Base-by-base conservation (phyloP, 1,140 invertebrate species). In the Procambarus clarkii region DNA sequence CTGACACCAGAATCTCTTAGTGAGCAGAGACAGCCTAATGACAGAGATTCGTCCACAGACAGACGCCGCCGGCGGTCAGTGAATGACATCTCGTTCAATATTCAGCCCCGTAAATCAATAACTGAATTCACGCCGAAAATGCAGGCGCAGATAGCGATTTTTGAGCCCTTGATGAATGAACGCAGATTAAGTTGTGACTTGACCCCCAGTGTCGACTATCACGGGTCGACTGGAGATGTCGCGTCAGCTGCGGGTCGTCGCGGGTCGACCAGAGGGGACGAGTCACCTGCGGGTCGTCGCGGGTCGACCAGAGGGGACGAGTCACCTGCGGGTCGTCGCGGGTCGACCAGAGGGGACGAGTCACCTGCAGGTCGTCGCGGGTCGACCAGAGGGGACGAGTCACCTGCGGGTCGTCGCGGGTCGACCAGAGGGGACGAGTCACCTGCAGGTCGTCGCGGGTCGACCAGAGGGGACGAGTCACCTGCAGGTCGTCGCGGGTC, bases 31-130 rank as follows among this genome's bases (percentile, higher is more conserved):
- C 50, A 54, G 4, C 8, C 8, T 8, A 8, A 9, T 8, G 8
- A 13, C 1, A 15, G 45, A 13, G 24, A 46, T 24, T 34, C 74
- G 8, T 11, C 78, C n/a, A 9, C 48, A 0, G 46, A 71, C 11
- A 74, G 7, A 2, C 46, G 80, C 13, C 69, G 87, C 48, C 79
- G 79, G 3, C 54, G 80, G 34, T 82, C 87, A 7, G 46, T 80
- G 0, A 82, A 48, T 74, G 87, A 89, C 34, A 71, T 89, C 0
- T 81, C 87, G 5, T 81, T 82, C 69, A 76, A 82, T 46, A 83
- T 83, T 50, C 87, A 89, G 79, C 80, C 78, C 8, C 78, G 87
- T 13, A 89, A 89, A n/a, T 89, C 87, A 9, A 82, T 89, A 15
- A 48, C 60, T 34, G 87, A 89, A 50, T 64, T 89, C 60, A 83